Conservation (phyloP, 1,140 invertebrate species). For the Eriocheir sinensis region DNA sequence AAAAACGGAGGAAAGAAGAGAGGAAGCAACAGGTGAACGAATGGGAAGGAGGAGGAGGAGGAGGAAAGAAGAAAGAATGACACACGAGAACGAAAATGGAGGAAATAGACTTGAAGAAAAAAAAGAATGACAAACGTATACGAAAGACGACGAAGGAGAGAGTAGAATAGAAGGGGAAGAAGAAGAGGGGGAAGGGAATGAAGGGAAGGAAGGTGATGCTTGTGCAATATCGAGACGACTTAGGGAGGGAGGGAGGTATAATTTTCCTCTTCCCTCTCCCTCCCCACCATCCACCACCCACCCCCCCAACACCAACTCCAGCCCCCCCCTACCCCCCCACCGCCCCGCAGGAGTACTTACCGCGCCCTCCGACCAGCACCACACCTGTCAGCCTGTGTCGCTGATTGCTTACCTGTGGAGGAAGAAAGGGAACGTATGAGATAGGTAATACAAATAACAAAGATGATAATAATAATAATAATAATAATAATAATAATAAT, state of each 20-base stretch:
- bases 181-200: background rate
- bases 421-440: background rate
- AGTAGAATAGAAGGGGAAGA: background rate
- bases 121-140: too few relatives aligned
- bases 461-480: background rate
- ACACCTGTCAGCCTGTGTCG: background rate
- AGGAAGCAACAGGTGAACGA: background rate
- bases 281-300: background rate
- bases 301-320: too few relatives aligned
- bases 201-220: background rate
- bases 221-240: background rate
- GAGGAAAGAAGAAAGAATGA: background rate
- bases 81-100: background rate
- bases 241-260: background rate
- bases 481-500: conserved; percentile 30
- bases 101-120: background rate
- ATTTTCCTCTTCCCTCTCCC: background rate
- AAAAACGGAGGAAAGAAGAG: background rate
- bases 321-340: too few relatives aligned
- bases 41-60: background rate
- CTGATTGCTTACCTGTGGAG: background rate
- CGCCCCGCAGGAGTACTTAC: background rate
- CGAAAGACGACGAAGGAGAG: background rate
- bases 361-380: background rate
- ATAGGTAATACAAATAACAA: background rate